phyloP scores from a whole-genome alignment of 2,888 invertebrate genomes.

The Linnaemya tessellans region DNA sequence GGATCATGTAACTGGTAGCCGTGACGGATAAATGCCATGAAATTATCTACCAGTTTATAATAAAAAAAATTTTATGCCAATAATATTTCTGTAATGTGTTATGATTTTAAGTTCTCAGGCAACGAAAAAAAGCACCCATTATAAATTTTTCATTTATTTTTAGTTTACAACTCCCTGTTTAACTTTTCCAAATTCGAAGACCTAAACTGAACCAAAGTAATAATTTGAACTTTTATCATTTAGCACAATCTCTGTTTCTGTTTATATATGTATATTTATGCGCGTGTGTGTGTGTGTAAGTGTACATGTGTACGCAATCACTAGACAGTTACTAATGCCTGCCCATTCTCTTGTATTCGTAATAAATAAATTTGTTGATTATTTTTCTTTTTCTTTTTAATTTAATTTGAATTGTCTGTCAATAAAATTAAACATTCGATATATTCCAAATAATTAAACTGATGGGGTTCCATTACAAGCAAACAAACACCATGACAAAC shows the following conservation, averaged over 20 bases:
- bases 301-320: neutral
- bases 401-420: constrained; percentile 50
- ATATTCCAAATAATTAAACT: constrained; percentile 58
- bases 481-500: neutral
- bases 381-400: neutral
- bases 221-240: no score
- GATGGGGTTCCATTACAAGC: constrained; percentile 46
- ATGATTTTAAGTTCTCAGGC: no score
- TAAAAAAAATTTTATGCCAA: no score
- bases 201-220: no score
- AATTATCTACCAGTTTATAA: no score
- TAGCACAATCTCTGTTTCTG: neutral
- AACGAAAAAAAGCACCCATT: no score
- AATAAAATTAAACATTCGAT: constrained; percentile 39
- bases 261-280: neutral
- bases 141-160: no score
- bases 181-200: no score
- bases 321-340: constrained; percentile 35
- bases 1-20: no score
- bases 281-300: neutral
- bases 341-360: neutral
- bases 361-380: constrained; percentile 8
- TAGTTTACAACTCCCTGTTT: neutral
- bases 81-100: no score
- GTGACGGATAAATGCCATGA: no score